Evolutionary conservation across 1,140 invertebrate genomes (phyloP).

Genomic region (Muscidifurax raptorellus): DNA sequence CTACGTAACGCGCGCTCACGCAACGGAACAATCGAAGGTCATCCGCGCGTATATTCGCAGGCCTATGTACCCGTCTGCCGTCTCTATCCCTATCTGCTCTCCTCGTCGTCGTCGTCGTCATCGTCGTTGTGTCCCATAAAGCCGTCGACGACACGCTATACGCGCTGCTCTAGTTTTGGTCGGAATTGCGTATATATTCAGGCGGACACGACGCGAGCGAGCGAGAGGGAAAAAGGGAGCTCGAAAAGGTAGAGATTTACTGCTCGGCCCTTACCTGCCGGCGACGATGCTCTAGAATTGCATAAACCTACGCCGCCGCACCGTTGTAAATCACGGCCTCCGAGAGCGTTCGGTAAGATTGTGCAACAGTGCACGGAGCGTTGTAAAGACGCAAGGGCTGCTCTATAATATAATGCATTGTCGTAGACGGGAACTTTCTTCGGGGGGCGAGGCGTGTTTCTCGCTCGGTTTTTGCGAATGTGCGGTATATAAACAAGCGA

Average conservation of each 20-base stretch:
- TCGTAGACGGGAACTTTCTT: too few relatives aligned
- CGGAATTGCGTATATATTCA: constrained; percentile 37
- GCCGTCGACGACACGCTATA: neutral
- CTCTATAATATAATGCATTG: too few relatives aligned
- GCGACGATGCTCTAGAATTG: constrained; percentile 27
- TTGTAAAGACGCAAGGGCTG: neutral
- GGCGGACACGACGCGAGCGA: too few relatives aligned
- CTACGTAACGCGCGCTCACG: neutral
- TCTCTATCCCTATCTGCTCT: neutral
- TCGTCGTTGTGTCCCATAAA: neutral
- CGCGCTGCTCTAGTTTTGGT: constrained; percentile 56
- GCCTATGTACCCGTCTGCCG: neutral
- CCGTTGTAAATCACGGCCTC: constrained; percentile 38
- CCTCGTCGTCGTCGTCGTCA: neutral
- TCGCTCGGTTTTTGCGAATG: too few relatives aligned
- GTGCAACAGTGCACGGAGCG: neutral
- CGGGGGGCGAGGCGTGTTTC: too few relatives aligned
- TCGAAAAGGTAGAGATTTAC: constrained; percentile 55
- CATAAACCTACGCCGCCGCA: constrained; percentile 12
- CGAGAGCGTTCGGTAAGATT: constrained; percentile 18
- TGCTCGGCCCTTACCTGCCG: constrained; percentile 20
- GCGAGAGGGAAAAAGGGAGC: neutral
- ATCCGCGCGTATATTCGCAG: neutral
- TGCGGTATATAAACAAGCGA: too few relatives aligned
- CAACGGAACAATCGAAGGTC: neutral